Conservation (phyloP, 2,888 invertebrate genomes). For the Oasisia sp. region DNA sequence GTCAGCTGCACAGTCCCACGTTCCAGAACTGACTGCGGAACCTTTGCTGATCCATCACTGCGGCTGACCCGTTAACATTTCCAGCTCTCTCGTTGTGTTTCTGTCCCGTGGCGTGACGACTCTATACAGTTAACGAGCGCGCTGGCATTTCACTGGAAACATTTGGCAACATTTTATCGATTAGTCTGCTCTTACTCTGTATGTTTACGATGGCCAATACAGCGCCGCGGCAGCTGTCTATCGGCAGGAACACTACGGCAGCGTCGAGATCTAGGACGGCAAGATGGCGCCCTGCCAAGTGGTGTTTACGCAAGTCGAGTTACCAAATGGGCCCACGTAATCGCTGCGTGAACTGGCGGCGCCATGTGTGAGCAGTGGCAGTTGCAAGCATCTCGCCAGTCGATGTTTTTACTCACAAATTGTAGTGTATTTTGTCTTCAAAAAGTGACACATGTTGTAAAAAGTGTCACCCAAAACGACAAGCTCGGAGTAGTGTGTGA, state of each 20-base stretch:
- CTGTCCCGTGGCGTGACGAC: neutral
- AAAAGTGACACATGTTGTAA: neutral
- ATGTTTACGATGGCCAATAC: neutral
- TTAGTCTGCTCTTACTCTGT: neutral
- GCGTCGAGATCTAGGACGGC: neutral
- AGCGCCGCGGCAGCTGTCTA: neutral
- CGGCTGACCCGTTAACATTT: neutral
- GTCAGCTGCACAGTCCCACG: neutral
- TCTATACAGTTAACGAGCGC: neutral
- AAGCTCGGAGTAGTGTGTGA: no score
- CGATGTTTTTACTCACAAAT: neutral
- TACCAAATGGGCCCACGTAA: neutral
- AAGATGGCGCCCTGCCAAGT: neutral
- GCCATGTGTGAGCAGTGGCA: neutral
- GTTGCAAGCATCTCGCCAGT: neutral
- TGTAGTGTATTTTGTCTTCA: neutral
- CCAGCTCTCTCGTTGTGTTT: neutral
- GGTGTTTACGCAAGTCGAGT: neutral
- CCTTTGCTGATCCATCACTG: neutral
- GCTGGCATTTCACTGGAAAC: neutral
- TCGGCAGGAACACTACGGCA: neutral
- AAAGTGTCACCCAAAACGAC: no score
- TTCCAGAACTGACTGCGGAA: neutral
- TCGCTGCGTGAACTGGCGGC: neutral
- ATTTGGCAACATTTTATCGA: conserved; percentile 17